These are phyloP conservation scores for Metopia argyrocephala DNA, from an alignment of 2,888 invertebrate genomes.

Conservation along the genomic window DNA sequence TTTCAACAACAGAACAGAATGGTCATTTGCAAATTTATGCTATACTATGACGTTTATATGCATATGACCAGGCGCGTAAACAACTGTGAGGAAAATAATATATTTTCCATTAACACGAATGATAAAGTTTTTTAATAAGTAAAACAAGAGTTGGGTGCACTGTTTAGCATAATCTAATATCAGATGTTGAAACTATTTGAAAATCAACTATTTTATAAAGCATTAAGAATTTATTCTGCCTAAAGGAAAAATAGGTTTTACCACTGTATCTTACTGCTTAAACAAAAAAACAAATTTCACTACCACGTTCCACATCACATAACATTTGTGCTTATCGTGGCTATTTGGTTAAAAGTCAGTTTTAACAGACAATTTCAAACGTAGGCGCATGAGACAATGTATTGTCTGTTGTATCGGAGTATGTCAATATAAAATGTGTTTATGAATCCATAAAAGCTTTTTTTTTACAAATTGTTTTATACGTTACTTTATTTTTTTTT, in stretches of 20 bases:
- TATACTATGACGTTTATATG: not conserved
- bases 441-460: not conserved
- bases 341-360: slow-evolving; percentile 1
- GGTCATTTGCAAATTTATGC: not conserved
- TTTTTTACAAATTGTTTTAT: slow-evolving; percentile 56
- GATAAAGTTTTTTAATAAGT: no score
- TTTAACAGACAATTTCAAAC: not conserved
- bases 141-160: no score
- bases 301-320: not conserved
- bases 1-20: slow-evolving; percentile 17
- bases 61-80: not conserved
- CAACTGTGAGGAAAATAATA: no score
- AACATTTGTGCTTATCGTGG: slow-evolving; percentile 4
- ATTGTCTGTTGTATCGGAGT: no score
- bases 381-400: not conserved
- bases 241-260: no score
- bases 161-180: no score
- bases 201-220: no score
- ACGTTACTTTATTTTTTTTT: slow-evolving; percentile 50
- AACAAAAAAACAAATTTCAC: not conserved
- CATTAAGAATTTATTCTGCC: no score
- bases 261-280: no score
- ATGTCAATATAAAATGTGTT: not conserved
- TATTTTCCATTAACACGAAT: no score
- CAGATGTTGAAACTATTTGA: no score